Base-by-base conservation (phyloP, 2,113 vertebrate species). In the Sterna hirundo region DNA sequence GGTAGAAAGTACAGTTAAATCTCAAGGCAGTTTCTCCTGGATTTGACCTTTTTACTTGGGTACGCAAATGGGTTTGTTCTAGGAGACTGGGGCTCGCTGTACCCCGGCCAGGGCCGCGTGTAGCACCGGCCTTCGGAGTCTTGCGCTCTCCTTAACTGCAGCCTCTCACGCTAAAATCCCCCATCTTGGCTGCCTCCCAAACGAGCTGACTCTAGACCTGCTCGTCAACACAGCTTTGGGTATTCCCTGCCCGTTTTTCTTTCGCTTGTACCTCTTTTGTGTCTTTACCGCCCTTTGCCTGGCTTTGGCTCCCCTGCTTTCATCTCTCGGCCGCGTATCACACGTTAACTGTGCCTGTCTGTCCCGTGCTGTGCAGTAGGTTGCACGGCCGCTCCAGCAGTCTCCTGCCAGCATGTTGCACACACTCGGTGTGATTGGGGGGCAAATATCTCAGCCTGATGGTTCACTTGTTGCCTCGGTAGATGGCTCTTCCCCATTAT, bases 401-500 rank as follows among this genome's bases (percentile, higher is more conserved):
- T 3, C 58, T 60, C 57, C 49, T 11, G 25, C 34, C 38, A 27
- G 30, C 36, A 8, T 1, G 13, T 10, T 30, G 34, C 77, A 30
- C 2, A 4, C 6, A 1, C 54, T 52, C 1, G 3, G 1, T 9
- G 42, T 1, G 23, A 5, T 15, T 2, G 2, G 26, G 77, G 54
- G 38, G 5, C 49, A 15, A 19, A 7, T 7, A 11, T 13, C 49
- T 46, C 49, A 26, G 1, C 34, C 66, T 81, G 61, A 92, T 0
- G 1, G 20, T 36, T 87, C 2, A 0, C 21, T 68, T 42, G 7
- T 89, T 40, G 27, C 52, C 62, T 27, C 23, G 10, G 27, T 93
- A 99, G 99, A 90, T 99, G 99, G 99, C 98, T 99, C 75, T 98
- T 99, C 82, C 99, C 99, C 1, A 99, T 99, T 95, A 99, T 99